These are phyloP conservation scores for Mechanitis mazaeus DNA, from an alignment of 2,888 invertebrate genomes.

Conservation along the genomic window DNA sequence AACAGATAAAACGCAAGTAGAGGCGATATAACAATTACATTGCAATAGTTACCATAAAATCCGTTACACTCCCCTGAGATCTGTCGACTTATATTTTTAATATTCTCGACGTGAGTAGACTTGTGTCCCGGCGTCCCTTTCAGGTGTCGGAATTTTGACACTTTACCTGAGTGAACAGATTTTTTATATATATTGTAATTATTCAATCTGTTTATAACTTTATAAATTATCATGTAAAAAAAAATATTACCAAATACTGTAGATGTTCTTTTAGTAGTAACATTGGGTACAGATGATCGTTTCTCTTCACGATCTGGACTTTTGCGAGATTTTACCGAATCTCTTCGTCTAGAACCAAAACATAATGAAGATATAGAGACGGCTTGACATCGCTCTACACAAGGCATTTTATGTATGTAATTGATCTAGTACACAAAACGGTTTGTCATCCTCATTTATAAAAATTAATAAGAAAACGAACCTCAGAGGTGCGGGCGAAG, in stretches of 20 bases:
- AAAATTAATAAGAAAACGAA: slow-evolving; percentile 29
- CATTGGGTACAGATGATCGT: slow-evolving; percentile 72
- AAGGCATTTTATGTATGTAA: too few species aligned
- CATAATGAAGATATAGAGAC: background rate
- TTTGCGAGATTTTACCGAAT: slow-evolving; percentile 80
- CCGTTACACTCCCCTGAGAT: slow-evolving; percentile 96
- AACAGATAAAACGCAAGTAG: background rate
- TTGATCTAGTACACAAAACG: too few species aligned
- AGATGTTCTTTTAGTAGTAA: slow-evolving; percentile 88
- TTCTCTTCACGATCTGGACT: slow-evolving; percentile 77
- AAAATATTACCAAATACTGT: slow-evolving; percentile 84
- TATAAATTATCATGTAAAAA: background rate
- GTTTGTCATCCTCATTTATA: background rate
- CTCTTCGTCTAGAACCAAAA: slow-evolving; percentile 74
- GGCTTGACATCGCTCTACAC: too few species aligned
- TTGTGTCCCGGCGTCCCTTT: slow-evolving; percentile 94
- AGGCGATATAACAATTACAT: background rate
- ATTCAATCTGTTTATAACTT: too few species aligned
- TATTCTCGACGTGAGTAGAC: slow-evolving; percentile 93
- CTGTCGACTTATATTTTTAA: slow-evolving; percentile 92
- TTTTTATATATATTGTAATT: too few species aligned
- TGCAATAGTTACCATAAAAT: slow-evolving; percentile 83
- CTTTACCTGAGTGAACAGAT: slow-evolving; percentile 56
- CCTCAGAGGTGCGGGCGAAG: slow-evolving; percentile 85
- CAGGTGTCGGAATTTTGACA: slow-evolving; percentile 94